Conservation (phyloP, 2,888 invertebrate genomes). For the Selenia dentaria region DNA sequence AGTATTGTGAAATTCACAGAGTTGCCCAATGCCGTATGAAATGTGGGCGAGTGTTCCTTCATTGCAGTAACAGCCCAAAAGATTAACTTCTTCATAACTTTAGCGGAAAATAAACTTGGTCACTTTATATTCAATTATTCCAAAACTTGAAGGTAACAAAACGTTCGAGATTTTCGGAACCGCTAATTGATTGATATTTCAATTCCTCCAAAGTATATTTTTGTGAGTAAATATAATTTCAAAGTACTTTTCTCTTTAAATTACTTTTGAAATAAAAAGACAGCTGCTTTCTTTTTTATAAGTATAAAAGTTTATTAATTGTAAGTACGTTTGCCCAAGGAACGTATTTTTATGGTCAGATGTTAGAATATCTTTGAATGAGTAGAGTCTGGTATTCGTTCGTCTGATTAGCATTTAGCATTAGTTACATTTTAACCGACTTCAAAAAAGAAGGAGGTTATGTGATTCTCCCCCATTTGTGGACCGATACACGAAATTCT, state of each 20-base stretch:
- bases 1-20: too few relatives aligned
- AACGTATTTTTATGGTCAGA: too few relatives aligned
- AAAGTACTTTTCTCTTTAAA: neutral
- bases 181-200: constrained; percentile 70
- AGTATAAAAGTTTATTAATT: too few relatives aligned
- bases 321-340: too few relatives aligned
- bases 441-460: too few relatives aligned
- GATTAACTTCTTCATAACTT: constrained; percentile 66
- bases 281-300: too few relatives aligned
- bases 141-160: constrained; percentile 52
- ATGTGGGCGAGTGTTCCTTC: constrained; percentile 16
- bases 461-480: too few relatives aligned
- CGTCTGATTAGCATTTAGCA: too few relatives aligned
- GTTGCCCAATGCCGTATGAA: neutral
- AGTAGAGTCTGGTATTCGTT: too few relatives aligned
- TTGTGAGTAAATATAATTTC: constrained; percentile 1
- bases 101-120: constrained; percentile 63
- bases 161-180: constrained; percentile 51
- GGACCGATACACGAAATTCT: too few relatives aligned
- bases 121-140: constrained; percentile 74
- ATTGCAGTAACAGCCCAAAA: constrained; percentile 56
- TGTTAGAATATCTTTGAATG: too few relatives aligned
- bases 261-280: neutral
- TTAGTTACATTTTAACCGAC: too few relatives aligned
- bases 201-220: constrained; percentile 30